Percentiles rank a stretch among this genome's conserved stretches.
Evolutionary conservation across 2,888 invertebrate species (phyloP).

Genomic region (Fragum fragum): DNA sequence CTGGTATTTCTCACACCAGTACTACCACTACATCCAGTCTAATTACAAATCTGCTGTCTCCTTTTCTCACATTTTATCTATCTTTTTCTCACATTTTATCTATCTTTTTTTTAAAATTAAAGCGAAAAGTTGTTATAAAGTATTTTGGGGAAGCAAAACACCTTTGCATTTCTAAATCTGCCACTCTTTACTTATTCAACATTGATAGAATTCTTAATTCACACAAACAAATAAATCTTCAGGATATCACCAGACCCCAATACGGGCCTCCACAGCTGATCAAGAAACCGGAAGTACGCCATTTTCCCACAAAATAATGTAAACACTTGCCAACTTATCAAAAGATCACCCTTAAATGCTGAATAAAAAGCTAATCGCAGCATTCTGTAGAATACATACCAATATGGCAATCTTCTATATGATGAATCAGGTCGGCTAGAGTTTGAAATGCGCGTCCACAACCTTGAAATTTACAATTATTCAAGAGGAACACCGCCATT

Average conservation of each 20-base stretch:
- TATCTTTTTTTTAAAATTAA: too few relatives aligned
- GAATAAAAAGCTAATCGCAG: background rate
- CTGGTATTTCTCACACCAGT: too few relatives aligned
- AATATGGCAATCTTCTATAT: conserved; percentile 95
- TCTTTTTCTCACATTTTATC: too few relatives aligned
- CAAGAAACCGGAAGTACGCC: conserved; percentile 63
- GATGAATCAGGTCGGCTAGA: conserved; percentile 93
- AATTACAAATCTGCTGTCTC: too few relatives aligned
- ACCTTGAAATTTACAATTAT: conserved; percentile 95
- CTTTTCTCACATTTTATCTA: too few relatives aligned
- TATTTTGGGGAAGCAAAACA: too few relatives aligned
- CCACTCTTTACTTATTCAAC: too few relatives aligned
- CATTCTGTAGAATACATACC: conserved; percentile 89
- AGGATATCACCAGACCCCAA: background rate
- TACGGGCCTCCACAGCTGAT: conserved; percentile 28
- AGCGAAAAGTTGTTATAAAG: too few relatives aligned
- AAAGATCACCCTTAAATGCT: background rate
- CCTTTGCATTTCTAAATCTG: too few relatives aligned
- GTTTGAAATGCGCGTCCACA: conserved; percentile 94
- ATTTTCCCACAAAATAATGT: conserved; percentile 58
- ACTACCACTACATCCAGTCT: too few relatives aligned
- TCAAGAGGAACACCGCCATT: conserved; percentile 96
- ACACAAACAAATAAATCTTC: too few relatives aligned
- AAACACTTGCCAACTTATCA: conserved; percentile 4
- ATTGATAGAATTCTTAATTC: too few relatives aligned